Percentiles rank a stretch among this genome's conserved stretches.
These are phyloP conservation scores for Haemorhous mexicanus DNA, from an alignment of 2,113 vertebrate species.

Conservation along the genomic window DNA sequence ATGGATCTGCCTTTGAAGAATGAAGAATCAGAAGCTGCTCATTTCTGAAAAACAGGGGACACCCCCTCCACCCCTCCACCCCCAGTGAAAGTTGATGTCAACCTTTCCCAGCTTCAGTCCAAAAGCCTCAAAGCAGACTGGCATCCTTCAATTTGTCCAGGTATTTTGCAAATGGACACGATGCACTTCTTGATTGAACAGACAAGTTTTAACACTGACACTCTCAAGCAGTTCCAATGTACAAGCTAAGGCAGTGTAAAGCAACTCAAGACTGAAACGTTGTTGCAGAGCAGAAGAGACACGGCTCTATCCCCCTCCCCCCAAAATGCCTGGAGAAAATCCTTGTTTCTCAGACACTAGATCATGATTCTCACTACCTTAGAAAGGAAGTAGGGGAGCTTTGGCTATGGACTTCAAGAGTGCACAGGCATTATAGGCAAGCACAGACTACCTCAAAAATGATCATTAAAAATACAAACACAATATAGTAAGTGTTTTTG, in stretches of 20 bases:
- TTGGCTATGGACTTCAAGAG: background rate
- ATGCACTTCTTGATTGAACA: background rate
- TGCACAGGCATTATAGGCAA: background rate
- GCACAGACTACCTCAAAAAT: background rate
- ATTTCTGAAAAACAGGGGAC: background rate
- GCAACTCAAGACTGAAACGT: background rate
- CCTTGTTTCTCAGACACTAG: background rate
- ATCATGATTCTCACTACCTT: background rate
- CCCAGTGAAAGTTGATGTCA: accelerated
- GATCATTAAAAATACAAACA: background rate
- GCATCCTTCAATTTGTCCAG: background rate
- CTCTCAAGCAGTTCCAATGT: background rate
- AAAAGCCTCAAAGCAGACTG: background rate
- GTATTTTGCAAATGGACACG: accelerated
- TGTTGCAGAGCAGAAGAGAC: background rate
- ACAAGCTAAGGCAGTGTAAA: background rate
- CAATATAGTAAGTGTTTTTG: background rate
- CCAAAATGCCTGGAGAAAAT: background rate
- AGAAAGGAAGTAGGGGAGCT: background rate
- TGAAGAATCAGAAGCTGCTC: background rate
- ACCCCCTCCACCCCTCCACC: accelerated
- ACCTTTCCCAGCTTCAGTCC: background rate
- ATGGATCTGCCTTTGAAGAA: background rate
- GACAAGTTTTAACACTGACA: background rate
- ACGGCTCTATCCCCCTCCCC: accelerated